phyloP scores from a whole-genome alignment of 2,888 invertebrate species.

The Sinopyrophorus schimmeli region DNA sequence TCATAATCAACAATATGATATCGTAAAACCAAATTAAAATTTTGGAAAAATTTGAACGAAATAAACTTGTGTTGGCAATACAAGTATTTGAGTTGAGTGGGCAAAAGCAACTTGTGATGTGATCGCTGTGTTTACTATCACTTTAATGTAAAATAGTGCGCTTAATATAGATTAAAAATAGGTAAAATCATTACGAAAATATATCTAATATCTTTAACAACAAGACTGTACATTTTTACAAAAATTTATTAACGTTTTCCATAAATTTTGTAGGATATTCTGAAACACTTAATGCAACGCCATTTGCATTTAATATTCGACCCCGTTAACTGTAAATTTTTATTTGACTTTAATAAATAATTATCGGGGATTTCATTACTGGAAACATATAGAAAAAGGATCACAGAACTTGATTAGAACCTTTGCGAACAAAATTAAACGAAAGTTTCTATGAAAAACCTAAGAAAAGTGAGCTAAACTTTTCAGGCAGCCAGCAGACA shows the following conservation, averaged over 20 bases:
- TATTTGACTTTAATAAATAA: slow-evolving; percentile 4
- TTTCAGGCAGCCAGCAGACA: slow-evolving; percentile 1
- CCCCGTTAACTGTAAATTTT: slow-evolving; percentile 29
- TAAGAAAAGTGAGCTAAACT: not conserved
- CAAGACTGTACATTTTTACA: slow-evolving; percentile 3
- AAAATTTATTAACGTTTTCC: not conserved
- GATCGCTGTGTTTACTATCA: slow-evolving; percentile 20
- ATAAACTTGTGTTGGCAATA: slow-evolving; percentile 20
- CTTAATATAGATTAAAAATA: slow-evolving; percentile 7
- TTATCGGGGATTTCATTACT: not conserved
- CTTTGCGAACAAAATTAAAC: not conserved
- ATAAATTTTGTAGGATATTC: slow-evolving; percentile 9
- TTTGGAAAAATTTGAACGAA: too few relatives aligned
- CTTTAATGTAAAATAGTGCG: slow-evolving; percentile 12
- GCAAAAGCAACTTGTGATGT: slow-evolving; percentile 9
- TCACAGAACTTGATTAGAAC: not conserved
- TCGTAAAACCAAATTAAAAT: too few relatives aligned
- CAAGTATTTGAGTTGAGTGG: slow-evolving; percentile 14
- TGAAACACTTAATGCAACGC: slow-evolving; percentile 17
- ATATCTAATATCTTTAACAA: slow-evolving; percentile 1
- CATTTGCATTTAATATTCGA: slow-evolving; percentile 26
- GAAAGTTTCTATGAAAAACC: not conserved
- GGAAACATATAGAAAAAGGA: slow-evolving; percentile 1
- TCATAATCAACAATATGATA: too few relatives aligned
- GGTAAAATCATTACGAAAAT: slow-evolving; percentile 5